These are phyloP conservation scores for Calliopsis andreniformis DNA, from an alignment of 1,140 invertebrate genomes.

Conservation along the genomic window DNA sequence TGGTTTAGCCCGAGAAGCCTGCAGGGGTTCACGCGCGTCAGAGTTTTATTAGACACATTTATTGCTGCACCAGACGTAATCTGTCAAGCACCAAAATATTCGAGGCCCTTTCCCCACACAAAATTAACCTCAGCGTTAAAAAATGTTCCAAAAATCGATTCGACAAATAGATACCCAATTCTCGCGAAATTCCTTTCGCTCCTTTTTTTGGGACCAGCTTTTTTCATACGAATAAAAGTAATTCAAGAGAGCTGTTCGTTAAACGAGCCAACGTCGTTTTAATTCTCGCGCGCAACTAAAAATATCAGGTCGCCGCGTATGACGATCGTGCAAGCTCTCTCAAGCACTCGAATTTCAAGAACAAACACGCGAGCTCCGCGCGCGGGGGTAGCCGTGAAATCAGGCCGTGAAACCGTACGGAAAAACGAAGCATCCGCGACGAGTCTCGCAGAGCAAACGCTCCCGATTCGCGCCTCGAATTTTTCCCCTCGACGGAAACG, in stretches of 20 bases:
- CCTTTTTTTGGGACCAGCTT: too few relatives aligned
- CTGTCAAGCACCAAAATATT: too few relatives aligned
- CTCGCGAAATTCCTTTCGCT: too few relatives aligned
- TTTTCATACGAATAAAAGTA: too few relatives aligned
- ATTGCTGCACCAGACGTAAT: neutral
- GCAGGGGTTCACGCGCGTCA: conserved; percentile 9
- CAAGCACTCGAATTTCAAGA: conserved; percentile 13
- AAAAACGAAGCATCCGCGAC: neutral
- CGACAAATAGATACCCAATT: too few relatives aligned
- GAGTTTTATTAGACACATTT: conserved; percentile 1
- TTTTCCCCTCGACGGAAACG: neutral
- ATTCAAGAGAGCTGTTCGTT: neutral
- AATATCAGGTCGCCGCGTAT: neutral
- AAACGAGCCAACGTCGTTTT: neutral
- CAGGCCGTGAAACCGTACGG: neutral
- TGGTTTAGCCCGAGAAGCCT: neutral
- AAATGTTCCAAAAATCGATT: too few relatives aligned
- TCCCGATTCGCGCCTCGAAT: neutral
- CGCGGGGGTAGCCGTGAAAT: neutral
- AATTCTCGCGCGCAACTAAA: conserved; percentile 15
- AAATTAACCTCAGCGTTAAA: too few relatives aligned
- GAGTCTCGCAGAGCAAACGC: conserved; percentile 7
- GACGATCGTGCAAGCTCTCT: conserved; percentile 10
- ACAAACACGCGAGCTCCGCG: conserved; percentile 9
- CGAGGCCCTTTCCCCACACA: too few relatives aligned